These are phyloP conservation scores for Amblyjoppa fuscipennis DNA, from an alignment of 2,888 invertebrate genomes.

Conservation along the genomic window DNA sequence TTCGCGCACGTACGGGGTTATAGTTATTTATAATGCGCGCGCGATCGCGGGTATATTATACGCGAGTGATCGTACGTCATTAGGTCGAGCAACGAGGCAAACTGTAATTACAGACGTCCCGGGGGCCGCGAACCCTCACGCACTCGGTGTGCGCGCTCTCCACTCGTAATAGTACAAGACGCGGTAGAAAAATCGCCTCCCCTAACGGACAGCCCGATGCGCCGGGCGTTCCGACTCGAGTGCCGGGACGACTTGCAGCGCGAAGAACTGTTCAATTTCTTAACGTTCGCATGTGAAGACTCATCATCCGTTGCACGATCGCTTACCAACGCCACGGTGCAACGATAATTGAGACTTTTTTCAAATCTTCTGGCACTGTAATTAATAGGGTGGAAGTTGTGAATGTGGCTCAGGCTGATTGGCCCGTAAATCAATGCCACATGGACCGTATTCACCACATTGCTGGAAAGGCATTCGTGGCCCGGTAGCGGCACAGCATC, in stretches of 20 bases:
- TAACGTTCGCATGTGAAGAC: slow-evolving; percentile 15
- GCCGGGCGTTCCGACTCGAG: slow-evolving; percentile 12
- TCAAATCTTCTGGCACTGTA: neutral
- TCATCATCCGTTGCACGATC: slow-evolving; percentile 31
- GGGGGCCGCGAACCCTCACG: slow-evolving; percentile 56
- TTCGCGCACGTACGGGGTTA: slow-evolving; percentile 32
- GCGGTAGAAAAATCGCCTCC: slow-evolving; percentile 37
- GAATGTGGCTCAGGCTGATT: no score
- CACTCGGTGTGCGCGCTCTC: slow-evolving; percentile 37
- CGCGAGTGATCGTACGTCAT: slow-evolving; percentile 66
- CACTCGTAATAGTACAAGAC: slow-evolving; percentile 2
- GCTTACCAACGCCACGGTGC: neutral
- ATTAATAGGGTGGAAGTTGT: slow-evolving; percentile 5
- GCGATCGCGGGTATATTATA: slow-evolving; percentile 54
- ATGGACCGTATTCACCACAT: no score
- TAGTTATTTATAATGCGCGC: slow-evolving; percentile 53
- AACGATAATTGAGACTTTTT: slow-evolving; percentile 1
- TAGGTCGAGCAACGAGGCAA: slow-evolving; percentile 64
- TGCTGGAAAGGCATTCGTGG: no score
- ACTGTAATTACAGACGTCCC: slow-evolving; percentile 65
- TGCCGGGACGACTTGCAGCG: slow-evolving; percentile 17
- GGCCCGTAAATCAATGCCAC: no score
- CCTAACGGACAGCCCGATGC: slow-evolving; percentile 54
- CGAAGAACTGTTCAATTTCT: slow-evolving; percentile 43
- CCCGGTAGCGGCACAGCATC: no score